Evolutionary conservation across 1,140 invertebrate genomes (phyloP).

Genomic region (Piezodorus guildinii): DNA sequence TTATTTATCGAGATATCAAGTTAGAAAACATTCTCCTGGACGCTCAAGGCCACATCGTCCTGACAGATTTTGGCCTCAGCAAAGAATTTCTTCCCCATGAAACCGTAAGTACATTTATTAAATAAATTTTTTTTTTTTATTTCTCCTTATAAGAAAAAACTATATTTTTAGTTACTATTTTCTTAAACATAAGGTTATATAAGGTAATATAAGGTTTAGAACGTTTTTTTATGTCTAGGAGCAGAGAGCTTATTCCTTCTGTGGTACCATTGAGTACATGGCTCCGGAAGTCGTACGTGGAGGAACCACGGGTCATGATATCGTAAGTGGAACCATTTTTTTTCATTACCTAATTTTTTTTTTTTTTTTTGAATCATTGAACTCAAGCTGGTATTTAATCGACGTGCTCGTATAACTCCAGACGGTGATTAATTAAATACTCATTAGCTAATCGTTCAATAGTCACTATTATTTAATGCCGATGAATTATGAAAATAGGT

Average conservation of each 20-base stretch:
- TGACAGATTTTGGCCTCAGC: constrained; percentile 85
- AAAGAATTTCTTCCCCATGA: constrained; percentile 71
- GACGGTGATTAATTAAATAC: too few species aligned
- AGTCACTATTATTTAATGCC: too few species aligned
- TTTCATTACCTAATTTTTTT: too few species aligned
- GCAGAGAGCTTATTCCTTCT: constrained; percentile 87
- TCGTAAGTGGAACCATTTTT: constrained; percentile 50
- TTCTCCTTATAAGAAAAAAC: too few species aligned
- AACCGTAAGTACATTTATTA: constrained; percentile 41
- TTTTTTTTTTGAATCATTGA: neutral
- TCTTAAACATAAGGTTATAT: too few species aligned
- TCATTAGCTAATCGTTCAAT: too few species aligned
- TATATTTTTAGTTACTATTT: neutral
- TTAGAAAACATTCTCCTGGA: constrained; percentile 85
- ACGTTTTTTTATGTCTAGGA: constrained; percentile 36
- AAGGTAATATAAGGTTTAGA: too few species aligned
- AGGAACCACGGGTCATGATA: constrained; percentile 73
- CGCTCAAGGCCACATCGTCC: constrained; percentile 74
- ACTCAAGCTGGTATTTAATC: too few species aligned
- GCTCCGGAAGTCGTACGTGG: constrained; percentile 82
- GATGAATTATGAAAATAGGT: too few species aligned
- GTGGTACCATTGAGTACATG: constrained; percentile 96
- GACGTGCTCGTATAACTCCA: too few species aligned
- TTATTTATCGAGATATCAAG: constrained; percentile 94
- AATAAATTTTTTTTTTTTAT: neutral